A percentile compares a stretch with the other conserved stretches of the same genome.
Evolutionary conservation across 2,888 invertebrate species (phyloP).

Genomic region (Slavum lentiscoides): DNA sequence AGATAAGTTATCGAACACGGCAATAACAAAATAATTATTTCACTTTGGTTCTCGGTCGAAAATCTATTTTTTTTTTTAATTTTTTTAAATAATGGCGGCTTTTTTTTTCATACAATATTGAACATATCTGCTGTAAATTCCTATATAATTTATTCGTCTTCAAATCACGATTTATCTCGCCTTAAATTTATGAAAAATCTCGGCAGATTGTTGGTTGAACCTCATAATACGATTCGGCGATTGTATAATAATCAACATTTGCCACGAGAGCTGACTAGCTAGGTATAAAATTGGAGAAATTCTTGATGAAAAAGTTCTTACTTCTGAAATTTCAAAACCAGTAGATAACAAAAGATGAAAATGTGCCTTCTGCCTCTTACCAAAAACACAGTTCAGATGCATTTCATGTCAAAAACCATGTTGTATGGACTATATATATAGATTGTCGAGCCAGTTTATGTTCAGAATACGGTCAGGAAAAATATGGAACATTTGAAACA

Average conservation of each 20-base stretch:
- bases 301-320: background rate
- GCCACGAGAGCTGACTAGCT: background rate
- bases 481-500: background rate
- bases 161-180: too few relatives aligned
- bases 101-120: too few relatives aligned
- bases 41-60: too few relatives aligned
- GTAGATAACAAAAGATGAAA: background rate
- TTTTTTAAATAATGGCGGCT: too few relatives aligned
- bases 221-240: background rate
- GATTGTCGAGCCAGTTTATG: too few relatives aligned
- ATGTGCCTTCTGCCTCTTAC: background rate
- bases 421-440: background rate
- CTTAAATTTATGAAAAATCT: too few relatives aligned
- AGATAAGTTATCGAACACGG: too few relatives aligned
- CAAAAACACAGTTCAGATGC: background rate
- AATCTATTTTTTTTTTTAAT: too few relatives aligned
- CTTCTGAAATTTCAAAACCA: background rate
- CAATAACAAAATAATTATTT: too few relatives aligned
- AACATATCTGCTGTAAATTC: too few relatives aligned
- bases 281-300: background rate
- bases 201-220: too few relatives aligned
- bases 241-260: background rate
- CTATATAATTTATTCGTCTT: too few relatives aligned
- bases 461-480: conserved; percentile 2
- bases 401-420: background rate